These are phyloP conservation scores for Sterrhoptilus dennistouni DNA, from an alignment of 2,113 vertebrate species.

Conservation along the genomic window DNA sequence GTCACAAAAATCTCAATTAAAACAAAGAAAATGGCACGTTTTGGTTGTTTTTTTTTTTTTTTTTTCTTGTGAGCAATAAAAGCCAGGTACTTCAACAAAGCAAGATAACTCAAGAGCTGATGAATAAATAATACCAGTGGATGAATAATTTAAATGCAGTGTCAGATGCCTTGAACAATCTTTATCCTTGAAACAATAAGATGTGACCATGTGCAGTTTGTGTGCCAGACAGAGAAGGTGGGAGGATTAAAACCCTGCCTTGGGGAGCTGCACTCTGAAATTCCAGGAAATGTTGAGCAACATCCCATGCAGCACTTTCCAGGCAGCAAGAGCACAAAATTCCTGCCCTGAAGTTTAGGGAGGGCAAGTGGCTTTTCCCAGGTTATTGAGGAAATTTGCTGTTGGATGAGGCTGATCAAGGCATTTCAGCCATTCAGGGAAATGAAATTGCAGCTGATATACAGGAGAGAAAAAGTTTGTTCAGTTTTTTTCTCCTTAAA, in stretches of 20 bases:
- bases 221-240: not conserved
- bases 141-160: constrained; percentile 75
- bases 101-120: constrained; percentile 64
- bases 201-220: not conserved
- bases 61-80: constrained; percentile 13
- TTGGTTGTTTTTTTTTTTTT: too few species aligned
- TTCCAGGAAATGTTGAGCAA: not conserved
- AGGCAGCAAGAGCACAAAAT: accelerated
- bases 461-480: not conserved
- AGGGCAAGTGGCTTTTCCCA: not conserved
- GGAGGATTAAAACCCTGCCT: not conserved
- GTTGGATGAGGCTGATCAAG: not conserved
- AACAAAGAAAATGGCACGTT: not conserved
- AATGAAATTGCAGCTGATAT: not conserved
- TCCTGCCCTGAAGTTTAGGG: not conserved
- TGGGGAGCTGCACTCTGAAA: not conserved
- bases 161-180: constrained; percentile 69
- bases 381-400: not conserved
- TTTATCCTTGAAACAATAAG: constrained; percentile 70
- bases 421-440: not conserved
- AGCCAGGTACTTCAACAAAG: constrained; percentile 61
- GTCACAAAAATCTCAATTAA: not conserved
- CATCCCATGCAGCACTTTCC: accelerated
- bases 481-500: not conserved
- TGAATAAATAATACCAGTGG: constrained; percentile 75